Evolutionary conservation across 2,113 vertebrate species (phyloP).

Genomic region (Podarcis cretensis): DNA sequence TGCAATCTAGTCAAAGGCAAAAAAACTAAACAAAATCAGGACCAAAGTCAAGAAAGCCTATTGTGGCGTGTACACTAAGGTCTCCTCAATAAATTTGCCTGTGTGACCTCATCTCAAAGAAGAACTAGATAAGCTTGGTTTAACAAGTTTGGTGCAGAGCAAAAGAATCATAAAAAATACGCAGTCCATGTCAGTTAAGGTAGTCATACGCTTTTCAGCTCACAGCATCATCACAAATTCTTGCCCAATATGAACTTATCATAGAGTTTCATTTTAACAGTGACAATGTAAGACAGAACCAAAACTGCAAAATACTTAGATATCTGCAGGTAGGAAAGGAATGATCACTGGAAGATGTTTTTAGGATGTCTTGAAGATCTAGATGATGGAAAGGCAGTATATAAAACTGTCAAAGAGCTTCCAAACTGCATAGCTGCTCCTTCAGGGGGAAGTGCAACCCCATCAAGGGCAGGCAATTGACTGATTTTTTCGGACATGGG

Average conservation of each 20-base stretch:
- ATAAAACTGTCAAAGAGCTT: not conserved
- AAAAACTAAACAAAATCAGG: not conserved
- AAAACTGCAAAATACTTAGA: not conserved
- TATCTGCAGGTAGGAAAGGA: not conserved
- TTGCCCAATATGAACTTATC: not conserved
- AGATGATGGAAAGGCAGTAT: not conserved
- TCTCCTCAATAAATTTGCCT: not conserved
- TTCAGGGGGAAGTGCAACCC: too few relatives aligned
- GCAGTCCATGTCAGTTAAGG: not conserved
- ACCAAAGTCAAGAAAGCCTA: not conserved
- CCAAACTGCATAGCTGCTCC: too few relatives aligned
- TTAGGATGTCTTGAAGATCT: not conserved
- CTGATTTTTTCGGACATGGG: too few relatives aligned
- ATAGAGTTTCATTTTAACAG: not conserved
- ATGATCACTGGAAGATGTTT: not conserved
- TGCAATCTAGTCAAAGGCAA: not conserved
- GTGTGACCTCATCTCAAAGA: not conserved
- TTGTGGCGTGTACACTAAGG: not conserved
- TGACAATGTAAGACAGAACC: not conserved
- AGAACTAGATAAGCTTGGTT: not conserved
- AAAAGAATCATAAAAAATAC: not conserved
- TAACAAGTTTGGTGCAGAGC: not conserved
- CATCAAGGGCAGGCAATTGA: too few relatives aligned
- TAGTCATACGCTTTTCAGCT: not conserved
- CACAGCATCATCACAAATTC: not conserved